These are phyloP conservation scores for Tethya wilhelma DNA, from an alignment of 37 sponge, comb jelly and placozoan species.

Conservation along the genomic window DNA sequence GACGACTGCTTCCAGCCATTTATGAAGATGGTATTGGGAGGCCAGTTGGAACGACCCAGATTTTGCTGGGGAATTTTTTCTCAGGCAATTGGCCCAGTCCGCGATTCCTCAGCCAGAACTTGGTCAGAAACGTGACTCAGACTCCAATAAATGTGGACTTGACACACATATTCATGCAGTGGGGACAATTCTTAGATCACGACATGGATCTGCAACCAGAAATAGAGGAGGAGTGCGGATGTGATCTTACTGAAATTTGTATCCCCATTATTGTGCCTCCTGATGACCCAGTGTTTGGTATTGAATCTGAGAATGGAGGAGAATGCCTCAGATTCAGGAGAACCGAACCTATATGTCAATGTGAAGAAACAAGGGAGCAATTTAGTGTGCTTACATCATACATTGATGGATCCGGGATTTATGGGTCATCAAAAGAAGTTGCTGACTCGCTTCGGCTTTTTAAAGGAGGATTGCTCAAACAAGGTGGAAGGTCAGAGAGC, in stretches of 20 bases:
- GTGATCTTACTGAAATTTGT: conserved; percentile 46
- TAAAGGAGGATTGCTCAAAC: conserved; percentile 55
- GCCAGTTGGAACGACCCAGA: conserved; percentile 38
- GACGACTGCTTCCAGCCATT: conserved; percentile 50
- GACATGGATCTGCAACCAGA: conserved; percentile 72
- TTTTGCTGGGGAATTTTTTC: conserved; percentile 10
- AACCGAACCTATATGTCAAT: conserved; percentile 50
- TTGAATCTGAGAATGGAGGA: conserved; percentile 22
- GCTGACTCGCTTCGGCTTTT: conserved; percentile 29
- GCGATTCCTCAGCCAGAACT: conserved; percentile 57
- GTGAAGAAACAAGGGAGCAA: conserved; percentile 58
- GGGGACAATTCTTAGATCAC: conserved; percentile 84
- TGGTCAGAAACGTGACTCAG: conserved; percentile 37
- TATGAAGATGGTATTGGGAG: conserved; percentile 63
- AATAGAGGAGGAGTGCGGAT: conserved; percentile 32
- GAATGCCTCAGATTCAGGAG: conserved; percentile 57
- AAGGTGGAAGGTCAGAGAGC: conserved; percentile 32
- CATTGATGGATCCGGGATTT: conserved; percentile 85
- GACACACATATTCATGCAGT: conserved; percentile 83
- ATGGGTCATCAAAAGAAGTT: conserved; percentile 69
- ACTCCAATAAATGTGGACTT: conserved; percentile 2
- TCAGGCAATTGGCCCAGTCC: conserved; percentile 69
- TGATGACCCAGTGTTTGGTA: conserved; percentile 70
- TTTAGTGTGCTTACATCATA: conserved; percentile 87
- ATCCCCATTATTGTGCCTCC: conserved; percentile 63